Evolutionary conservation across 2,113 vertebrate genomes (phyloP).

Genomic region (Regulus satrapa): DNA sequence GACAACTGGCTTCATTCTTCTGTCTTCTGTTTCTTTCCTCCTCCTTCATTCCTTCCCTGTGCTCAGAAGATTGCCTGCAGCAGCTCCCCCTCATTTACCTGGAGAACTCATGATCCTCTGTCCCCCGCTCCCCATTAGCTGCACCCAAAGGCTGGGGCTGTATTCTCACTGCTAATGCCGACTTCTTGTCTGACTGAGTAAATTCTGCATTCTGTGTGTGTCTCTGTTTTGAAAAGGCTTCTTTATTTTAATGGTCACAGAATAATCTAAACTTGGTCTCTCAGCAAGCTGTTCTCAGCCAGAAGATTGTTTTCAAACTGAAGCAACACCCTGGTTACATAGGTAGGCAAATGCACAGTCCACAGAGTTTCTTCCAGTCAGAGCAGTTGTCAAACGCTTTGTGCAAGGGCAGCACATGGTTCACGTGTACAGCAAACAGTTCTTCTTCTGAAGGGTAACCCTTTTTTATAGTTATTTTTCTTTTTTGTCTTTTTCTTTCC

Average conservation of each 20-base stretch:
- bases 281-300: slow-evolving; percentile 19
- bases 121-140: rapidly evolving
- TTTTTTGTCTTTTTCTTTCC: background rate
- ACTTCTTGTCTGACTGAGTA: background rate
- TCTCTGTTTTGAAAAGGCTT: background rate
- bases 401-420: background rate
- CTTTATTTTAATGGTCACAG: background rate
- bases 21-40: background rate
- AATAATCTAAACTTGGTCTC: background rate
- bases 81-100: rapidly evolving
- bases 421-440: background rate
- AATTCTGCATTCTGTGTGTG: background rate
- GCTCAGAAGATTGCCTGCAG: background rate
- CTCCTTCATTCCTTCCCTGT: background rate
- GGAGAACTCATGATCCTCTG: background rate
- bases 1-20: background rate
- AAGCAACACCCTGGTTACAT: slow-evolving; percentile 48
- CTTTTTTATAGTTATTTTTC: background rate
- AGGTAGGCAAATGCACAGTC: slow-evolving; percentile 50
- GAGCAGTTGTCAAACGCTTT: background rate
- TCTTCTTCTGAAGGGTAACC: slow-evolving; percentile 15
- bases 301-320: slow-evolving; percentile 33
- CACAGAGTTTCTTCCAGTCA: background rate
- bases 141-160: background rate
- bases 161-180: rapidly evolving